Percentiles rank a stretch among this genome's conserved stretches.
Conservation (phyloP, 2,113 vertebrate species). For the Brienomyrus longianalis region DNA sequence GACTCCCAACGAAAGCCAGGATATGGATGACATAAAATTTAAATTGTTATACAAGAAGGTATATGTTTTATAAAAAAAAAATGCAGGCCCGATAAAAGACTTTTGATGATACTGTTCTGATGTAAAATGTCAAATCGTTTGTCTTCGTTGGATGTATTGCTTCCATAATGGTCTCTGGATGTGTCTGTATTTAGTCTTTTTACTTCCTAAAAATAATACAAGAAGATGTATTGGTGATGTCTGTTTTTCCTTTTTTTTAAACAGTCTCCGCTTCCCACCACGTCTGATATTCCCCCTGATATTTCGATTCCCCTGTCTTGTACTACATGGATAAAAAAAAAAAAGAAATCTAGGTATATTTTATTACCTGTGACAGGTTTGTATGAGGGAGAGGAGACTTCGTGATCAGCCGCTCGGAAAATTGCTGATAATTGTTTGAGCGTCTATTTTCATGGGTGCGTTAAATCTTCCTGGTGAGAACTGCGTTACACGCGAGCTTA, state of each 20-base stretch:
- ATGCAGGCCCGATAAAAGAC: constrained; percentile 14
- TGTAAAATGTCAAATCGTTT: constrained; percentile 17
- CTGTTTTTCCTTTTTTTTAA: background rate
- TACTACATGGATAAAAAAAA: background rate
- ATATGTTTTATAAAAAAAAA: constrained; percentile 14
- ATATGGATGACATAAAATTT: constrained; percentile 15
- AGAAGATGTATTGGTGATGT: no score
- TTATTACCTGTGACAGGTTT: background rate
- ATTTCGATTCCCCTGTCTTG: background rate
- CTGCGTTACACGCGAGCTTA: background rate
- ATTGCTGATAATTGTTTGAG: constrained; percentile 7
- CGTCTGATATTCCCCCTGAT: background rate
- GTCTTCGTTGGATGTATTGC: background rate
- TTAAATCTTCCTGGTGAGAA: background rate
- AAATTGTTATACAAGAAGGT: constrained; percentile 20
- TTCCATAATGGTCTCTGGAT: background rate
- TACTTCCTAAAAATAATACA: background rate
- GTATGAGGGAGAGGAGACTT: background rate
- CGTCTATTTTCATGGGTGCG: background rate
- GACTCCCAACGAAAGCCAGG: background rate
- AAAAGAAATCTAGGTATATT: background rate
- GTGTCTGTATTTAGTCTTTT: background rate
- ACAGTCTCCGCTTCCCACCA: background rate
- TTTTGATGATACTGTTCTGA: constrained; percentile 4
- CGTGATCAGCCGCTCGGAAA: background rate